Evolutionary conservation across 1,140 invertebrate genomes (phyloP).

Genomic region (Pristionchus pacificus): DNA sequence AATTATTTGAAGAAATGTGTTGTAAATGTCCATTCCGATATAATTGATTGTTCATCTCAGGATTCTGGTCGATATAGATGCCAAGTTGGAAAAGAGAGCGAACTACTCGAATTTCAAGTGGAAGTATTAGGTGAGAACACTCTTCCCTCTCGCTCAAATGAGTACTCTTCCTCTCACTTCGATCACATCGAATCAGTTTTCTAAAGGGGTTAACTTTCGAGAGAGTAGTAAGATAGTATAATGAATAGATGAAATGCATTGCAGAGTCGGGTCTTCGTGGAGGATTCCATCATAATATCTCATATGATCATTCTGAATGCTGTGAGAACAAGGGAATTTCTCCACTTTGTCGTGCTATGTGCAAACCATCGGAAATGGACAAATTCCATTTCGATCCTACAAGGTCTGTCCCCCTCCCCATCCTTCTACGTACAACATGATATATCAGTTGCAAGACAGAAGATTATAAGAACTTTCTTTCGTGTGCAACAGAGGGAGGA

Average conservation of each 20-base stretch:
- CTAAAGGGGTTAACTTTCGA: neutral
- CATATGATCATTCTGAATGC: constrained; percentile 39
- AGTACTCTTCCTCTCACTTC: too few species aligned
- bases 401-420: constrained; percentile 11
- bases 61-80: constrained; percentile 38
- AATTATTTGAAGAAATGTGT: neutral
- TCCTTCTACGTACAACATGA: neutral
- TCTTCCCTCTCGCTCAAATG: too few species aligned
- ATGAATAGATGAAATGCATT: neutral
- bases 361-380: constrained; percentile 34
- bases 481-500: constrained; percentile 38
- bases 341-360: constrained; percentile 34
- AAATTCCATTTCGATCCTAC: constrained; percentile 38
- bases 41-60: too few species aligned
- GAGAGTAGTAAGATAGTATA: neutral
- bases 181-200: too few species aligned
- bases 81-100: constrained; percentile 31
- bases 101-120: constrained; percentile 39
- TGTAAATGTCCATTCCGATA: neutral
- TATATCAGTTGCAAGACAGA: constrained; percentile 37
- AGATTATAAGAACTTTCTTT: constrained; percentile 39
- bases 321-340: constrained; percentile 41
- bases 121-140: constrained; percentile 38
- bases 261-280: constrained; percentile 35
- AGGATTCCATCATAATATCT: constrained; percentile 41